A percentile compares a stretch with the other conserved stretches of the same genome.
Conservation (phyloP, 2,113 vertebrate genomes). For the Gopherus evgoodei region DNA sequence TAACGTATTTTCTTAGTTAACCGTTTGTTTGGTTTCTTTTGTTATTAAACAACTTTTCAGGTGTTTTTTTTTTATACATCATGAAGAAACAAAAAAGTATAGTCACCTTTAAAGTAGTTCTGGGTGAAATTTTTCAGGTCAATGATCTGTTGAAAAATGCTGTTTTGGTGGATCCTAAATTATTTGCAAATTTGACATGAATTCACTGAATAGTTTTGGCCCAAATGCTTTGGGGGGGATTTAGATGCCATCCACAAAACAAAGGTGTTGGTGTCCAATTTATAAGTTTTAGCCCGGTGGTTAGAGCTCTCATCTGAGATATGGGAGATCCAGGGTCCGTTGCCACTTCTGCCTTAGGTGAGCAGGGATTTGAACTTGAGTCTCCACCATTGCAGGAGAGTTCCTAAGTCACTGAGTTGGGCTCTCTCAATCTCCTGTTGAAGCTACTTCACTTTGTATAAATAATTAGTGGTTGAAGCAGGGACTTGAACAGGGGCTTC, state of each 20-base stretch:
- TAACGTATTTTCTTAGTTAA: background rate
- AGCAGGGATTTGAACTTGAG: background rate
- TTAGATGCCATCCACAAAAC: background rate
- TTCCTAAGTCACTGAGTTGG: background rate
- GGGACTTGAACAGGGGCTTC: no score
- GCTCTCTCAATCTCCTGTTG: background rate
- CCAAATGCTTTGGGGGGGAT: background rate
- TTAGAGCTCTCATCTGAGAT: background rate
- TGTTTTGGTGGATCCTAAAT: background rate
- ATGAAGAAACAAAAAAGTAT: rapidly evolving
- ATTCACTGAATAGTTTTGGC: background rate
- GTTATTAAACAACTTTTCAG: background rate
- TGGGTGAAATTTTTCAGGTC: background rate
- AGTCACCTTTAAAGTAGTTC: rapidly evolving
- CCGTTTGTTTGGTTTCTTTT: background rate
- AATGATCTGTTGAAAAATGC: background rate
- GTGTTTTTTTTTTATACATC: background rate
- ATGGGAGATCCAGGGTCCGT: background rate
- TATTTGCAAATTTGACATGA: background rate
- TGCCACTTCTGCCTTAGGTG: background rate
- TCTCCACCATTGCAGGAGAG: background rate
- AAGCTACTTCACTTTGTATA: background rate
- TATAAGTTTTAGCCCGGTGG: background rate
- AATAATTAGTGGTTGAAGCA: background rate
- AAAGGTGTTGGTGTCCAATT: background rate